A percentile compares a stretch with the other conserved stretches of the same genome.
phyloP scores from a whole-genome alignment of 2,113 vertebrate species.

The Garra rufa region DNA sequence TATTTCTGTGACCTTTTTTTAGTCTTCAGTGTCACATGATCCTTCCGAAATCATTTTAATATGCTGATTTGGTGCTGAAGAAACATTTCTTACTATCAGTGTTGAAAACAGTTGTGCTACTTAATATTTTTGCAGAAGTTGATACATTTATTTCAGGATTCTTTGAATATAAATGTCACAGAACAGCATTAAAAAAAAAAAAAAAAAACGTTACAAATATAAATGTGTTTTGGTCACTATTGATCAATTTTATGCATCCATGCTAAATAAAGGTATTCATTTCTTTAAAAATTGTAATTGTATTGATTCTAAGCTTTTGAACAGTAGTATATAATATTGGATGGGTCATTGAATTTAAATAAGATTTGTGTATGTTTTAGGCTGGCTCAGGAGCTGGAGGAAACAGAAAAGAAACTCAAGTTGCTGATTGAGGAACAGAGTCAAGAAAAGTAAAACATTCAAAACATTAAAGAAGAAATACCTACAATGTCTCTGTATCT shows the following conservation, averaged over 20 bases:
- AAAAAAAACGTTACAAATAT: not conserved
- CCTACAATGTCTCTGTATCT: not conserved
- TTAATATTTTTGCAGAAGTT: not conserved
- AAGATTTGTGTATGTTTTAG: constrained; percentile 54
- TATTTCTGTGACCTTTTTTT: not conserved
- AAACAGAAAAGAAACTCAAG: constrained; percentile 72
- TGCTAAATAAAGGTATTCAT: not conserved
- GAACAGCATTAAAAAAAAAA: not conserved
- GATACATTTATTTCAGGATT: not conserved
- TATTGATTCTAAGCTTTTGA: not conserved
- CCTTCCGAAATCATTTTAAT: not conserved
- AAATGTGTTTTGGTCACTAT: not conserved
- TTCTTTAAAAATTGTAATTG: no score
- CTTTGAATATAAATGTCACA: not conserved
- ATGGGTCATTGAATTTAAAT: not conserved
- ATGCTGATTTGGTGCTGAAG: not conserved
- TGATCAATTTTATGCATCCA: not conserved
- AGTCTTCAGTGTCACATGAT: not conserved
- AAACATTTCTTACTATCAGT: not conserved
- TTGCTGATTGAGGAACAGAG: constrained; percentile 75
- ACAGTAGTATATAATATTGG: not conserved
- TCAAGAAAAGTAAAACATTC: constrained; percentile 72
- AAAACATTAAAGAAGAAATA: not conserved
- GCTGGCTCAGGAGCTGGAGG: constrained; percentile 74
- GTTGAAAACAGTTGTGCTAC: not conserved